Base-by-base conservation (phyloP, 1,140 invertebrate genomes). In the Megathymus violae region DNA sequence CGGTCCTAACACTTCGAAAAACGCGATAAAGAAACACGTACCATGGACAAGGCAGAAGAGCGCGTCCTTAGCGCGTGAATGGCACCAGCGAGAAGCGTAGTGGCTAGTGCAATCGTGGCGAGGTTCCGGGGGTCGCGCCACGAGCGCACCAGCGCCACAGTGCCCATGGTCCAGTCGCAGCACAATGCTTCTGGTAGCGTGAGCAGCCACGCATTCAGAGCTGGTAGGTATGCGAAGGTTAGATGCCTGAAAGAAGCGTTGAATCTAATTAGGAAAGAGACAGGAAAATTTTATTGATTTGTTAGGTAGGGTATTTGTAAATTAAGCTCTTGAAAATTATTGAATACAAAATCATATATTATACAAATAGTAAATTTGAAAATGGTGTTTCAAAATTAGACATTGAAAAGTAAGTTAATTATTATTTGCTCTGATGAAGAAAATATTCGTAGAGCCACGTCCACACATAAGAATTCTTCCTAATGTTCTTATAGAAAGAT, bases 91-190 rank as follows among this genome's bases (percentile, higher is more conserved):
- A 92, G 74, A 1, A 98, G 74, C 4, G 92, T 92, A 0, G 89
- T 69, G 71, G 97, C 97, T 27, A 97, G 94, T 0, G 92, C 90
- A 1, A 98, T 4, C 0, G 97, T 99, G 3, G 94, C 94, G n/a
- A 98, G 65, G 92, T 99, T 99, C 27, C 98, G 93, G 0, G 92
- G 77, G 91, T 99, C 98, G 0, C 92, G 66, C 72, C 98, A 94
- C 27, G 94, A 95, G 60, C 95, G 93, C 7, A 99, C 92, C 7
- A 99, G 81, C 0, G 97, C 97, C 51, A 99, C 95, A 17, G 98
- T 99, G 27, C 97, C 98, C 98, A 99, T 99, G 40, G 98, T 99
- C 98, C 98, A 99, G 92, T 99, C 98, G 90, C 98, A 99, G 92
- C 98, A 99, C 10, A 99, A 93, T 74, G 96, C 94, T 65, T 95